Evolutionary conservation across 2,888 invertebrate species (phyloP).

Genomic region (Pedicia rivosa): DNA sequence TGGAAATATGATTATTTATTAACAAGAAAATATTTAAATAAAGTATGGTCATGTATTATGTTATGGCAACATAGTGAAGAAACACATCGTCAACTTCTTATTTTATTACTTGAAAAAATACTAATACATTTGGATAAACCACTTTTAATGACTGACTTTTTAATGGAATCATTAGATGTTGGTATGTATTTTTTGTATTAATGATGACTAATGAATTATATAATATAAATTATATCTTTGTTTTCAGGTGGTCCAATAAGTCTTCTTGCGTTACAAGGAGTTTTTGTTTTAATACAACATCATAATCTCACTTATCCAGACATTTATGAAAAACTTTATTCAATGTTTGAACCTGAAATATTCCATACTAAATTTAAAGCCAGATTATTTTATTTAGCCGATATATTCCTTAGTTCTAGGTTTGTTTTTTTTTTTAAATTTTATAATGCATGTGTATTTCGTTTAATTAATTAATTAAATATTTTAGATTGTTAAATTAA

Average conservation of each 20-base stretch:
- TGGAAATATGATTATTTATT: slow-evolving; percentile 37
- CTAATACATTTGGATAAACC: slow-evolving; percentile 69
- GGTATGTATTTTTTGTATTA: no score
- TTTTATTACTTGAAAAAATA: slow-evolving; percentile 67
- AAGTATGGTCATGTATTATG: slow-evolving; percentile 62
- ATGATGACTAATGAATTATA: not conserved
- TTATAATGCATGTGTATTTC: no score
- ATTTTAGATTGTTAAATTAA: no score
- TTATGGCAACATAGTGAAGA: slow-evolving; percentile 51
- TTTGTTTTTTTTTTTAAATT: not conserved
- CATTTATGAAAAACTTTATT: slow-evolving; percentile 89
- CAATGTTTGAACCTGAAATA: slow-evolving; percentile 80
- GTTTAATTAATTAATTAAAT: no score
- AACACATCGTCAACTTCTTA: slow-evolving; percentile 60
- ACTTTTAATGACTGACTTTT: slow-evolving; percentile 73
- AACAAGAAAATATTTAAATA: slow-evolving; percentile 43
- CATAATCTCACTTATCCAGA: slow-evolving; percentile 93
- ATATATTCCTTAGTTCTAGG: slow-evolving; percentile 83
- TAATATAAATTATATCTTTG: no score
- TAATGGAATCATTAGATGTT: slow-evolving; percentile 75
- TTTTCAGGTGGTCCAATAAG: slow-evolving; percentile 67
- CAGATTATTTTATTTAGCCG: slow-evolving; percentile 72
- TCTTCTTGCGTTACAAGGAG: slow-evolving; percentile 79
- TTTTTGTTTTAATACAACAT: slow-evolving; percentile 74
- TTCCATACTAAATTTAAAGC: slow-evolving; percentile 83